phyloP scores from a whole-genome alignment of 2,113 vertebrate genomes.

The Murina feae region DNA sequence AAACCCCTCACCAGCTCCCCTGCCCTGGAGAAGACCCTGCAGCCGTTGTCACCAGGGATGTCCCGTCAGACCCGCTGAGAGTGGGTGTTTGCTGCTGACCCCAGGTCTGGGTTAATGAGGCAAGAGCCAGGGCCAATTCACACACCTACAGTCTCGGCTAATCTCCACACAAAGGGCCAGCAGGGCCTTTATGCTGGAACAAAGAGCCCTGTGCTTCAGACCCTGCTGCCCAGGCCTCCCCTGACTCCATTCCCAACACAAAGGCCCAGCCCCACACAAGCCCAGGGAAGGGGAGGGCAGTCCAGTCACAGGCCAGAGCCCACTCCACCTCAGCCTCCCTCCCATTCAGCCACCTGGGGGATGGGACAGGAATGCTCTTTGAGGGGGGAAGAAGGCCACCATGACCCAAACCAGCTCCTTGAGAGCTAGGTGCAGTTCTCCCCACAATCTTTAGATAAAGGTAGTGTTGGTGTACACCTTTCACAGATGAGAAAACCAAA shows the following conservation, averaged over 20 bases:
- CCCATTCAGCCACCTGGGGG: background rate
- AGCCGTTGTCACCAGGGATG: background rate
- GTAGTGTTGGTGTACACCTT: background rate
- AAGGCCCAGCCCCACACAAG: conserved; percentile 69
- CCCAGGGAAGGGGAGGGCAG: background rate
- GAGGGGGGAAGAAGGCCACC: background rate
- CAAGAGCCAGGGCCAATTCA: conserved; percentile 63
- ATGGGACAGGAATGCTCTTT: background rate
- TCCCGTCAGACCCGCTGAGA: background rate
- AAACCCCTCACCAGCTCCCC: background rate
- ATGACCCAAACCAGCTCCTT: background rate
- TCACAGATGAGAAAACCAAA: background rate
- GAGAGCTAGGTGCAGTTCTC: background rate
- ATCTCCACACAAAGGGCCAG: conserved; percentile 82
- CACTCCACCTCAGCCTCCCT: background rate
- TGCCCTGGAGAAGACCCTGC: background rate
- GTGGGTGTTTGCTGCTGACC: conserved; percentile 37
- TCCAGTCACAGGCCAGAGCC: background rate
- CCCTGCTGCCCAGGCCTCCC: conserved; percentile 79
- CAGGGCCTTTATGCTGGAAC: conserved; percentile 80
- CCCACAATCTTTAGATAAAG: background rate
- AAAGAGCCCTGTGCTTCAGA: conserved; percentile 81
- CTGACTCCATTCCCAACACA: conserved; percentile 75
- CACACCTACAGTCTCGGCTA: conserved; percentile 80
- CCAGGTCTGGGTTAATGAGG: conserved; percentile 57